A percentile compares a stretch with the other conserved stretches of the same genome.
phyloP scores from a whole-genome alignment of 1,140 invertebrate species.

The Gryon sp. region DNA sequence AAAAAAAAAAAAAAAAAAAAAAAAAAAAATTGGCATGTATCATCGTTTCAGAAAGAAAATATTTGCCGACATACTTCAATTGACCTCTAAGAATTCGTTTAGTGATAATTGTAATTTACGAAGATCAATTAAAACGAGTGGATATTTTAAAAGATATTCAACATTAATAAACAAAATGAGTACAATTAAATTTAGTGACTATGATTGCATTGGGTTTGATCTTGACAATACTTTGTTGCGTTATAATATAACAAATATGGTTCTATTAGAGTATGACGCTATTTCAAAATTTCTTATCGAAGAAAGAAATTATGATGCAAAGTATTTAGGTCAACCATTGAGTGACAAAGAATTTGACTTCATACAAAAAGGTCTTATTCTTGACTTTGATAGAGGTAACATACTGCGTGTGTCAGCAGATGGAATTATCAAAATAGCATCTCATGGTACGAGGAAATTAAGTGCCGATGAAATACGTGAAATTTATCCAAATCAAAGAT shows the following conservation, averaged over 20 bases:
- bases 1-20: too few relatives aligned
- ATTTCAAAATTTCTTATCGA: constrained; percentile 84
- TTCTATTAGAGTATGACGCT: constrained; percentile 83
- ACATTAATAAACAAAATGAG: constrained; percentile 62
- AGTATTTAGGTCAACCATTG: constrained; percentile 80
- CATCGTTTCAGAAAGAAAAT: too few relatives aligned
- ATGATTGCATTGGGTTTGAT: constrained; percentile 90
- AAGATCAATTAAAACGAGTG: too few relatives aligned
- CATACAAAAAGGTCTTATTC: constrained; percentile 86
- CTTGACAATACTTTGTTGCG: constrained; percentile 87
- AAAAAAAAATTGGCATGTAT: too few relatives aligned
- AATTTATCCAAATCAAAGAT: constrained; percentile 82
- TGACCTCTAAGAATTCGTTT: too few relatives aligned
- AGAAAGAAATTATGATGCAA: constrained; percentile 81
- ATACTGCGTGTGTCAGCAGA: constrained; percentile 83
- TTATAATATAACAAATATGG: constrained; percentile 84
- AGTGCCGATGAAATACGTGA: constrained; percentile 81
- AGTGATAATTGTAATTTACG: too few relatives aligned
- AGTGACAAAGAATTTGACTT: constrained; percentile 82
- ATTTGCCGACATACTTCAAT: too few relatives aligned
- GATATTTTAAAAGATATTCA: too few relatives aligned
- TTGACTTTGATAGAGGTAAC: constrained; percentile 88
- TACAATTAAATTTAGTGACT: constrained; percentile 82
- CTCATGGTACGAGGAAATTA: constrained; percentile 85
- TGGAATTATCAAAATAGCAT: constrained; percentile 83